These are phyloP conservation scores for Catharus bicknelli DNA, from an alignment of 2,113 vertebrate species.

Conservation along the genomic window DNA sequence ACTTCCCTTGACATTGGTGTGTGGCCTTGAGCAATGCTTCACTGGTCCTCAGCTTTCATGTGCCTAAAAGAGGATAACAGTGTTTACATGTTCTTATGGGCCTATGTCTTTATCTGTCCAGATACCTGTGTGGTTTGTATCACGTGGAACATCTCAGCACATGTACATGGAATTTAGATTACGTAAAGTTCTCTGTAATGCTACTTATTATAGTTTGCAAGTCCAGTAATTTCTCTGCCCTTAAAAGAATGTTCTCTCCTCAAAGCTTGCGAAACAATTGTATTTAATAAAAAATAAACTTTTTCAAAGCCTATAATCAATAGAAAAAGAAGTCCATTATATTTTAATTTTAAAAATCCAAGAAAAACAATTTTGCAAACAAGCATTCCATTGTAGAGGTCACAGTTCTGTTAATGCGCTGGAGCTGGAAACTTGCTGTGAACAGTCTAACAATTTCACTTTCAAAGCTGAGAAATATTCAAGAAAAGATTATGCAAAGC, in stretches of 20 bases:
- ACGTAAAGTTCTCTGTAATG: background rate
- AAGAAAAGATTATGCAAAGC: background rate
- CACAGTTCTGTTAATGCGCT: conserved; percentile 8
- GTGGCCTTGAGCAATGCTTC: background rate
- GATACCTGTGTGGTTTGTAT: background rate
- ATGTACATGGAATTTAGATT: background rate
- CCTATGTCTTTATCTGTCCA: background rate
- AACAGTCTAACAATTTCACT: background rate
- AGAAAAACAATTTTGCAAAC: conserved; percentile 49
- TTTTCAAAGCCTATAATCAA: conserved; percentile 48
- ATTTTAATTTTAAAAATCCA: conserved; percentile 50
- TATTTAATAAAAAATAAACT: conserved; percentile 47
- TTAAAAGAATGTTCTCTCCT: conserved; percentile 43
- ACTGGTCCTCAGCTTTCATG: background rate
- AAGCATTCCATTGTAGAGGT: conserved; percentile 30
- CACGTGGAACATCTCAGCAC: background rate
- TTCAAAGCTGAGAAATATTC: conserved; percentile 14
- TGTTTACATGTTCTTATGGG: background rate
- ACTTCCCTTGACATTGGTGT: conserved; percentile 7
- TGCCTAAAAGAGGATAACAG: background rate
- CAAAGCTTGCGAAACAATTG: conserved; percentile 27
- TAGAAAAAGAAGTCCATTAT: conserved; percentile 1
- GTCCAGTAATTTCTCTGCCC: background rate
- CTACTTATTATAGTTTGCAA: background rate
- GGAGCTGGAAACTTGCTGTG: background rate